A percentile compares a stretch with the other conserved stretches of the same genome.
These are phyloP conservation scores for Plebejus anna DNA, from an alignment of 2,888 invertebrate genomes.

Conservation along the genomic window DNA sequence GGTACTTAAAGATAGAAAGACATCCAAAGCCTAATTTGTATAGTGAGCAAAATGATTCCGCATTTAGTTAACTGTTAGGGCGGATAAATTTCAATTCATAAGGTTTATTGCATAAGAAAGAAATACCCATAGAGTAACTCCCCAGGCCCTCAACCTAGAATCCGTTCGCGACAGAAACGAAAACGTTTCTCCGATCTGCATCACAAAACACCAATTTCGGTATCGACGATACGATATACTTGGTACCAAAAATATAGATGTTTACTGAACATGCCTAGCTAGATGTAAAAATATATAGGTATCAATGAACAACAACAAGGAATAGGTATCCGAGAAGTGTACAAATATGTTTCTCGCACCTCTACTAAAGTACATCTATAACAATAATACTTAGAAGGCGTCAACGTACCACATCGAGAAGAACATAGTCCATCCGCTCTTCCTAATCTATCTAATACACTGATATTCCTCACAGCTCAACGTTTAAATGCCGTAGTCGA, in stretches of 20 bases:
- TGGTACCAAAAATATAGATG: conserved; percentile 77
- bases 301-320: conserved; percentile 79
- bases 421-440: conserved; percentile 63
- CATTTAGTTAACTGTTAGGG: conserved; percentile 42
- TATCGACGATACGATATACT: conserved; percentile 42
- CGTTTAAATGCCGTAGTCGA: conserved; percentile 85
- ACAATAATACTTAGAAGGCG: conserved; percentile 79
- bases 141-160: conserved; percentile 31
- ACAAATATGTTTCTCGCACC: conserved; percentile 73
- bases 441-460: conserved; percentile 74
- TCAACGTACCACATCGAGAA: conserved; percentile 72
- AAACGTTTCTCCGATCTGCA: conserved; percentile 6
- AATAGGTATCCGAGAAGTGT: conserved; percentile 75
- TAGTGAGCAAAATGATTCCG: conserved; percentile 42
- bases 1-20: conserved; percentile 36
- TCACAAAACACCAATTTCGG: conserved; percentile 30
- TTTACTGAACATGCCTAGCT: conserved; percentile 76
- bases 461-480: conserved; percentile 75
- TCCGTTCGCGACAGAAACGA: conserved; percentile 19
- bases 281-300: conserved; percentile 79
- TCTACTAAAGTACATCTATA: conserved; percentile 75
- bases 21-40: conserved; percentile 37
- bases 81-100: conserved; percentile 41
- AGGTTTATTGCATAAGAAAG: conserved; percentile 36
- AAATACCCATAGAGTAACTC: conserved; percentile 33